Base-by-base conservation (phyloP, 92 coral and sea anemone species). In the Paramuricea clavata region DNA sequence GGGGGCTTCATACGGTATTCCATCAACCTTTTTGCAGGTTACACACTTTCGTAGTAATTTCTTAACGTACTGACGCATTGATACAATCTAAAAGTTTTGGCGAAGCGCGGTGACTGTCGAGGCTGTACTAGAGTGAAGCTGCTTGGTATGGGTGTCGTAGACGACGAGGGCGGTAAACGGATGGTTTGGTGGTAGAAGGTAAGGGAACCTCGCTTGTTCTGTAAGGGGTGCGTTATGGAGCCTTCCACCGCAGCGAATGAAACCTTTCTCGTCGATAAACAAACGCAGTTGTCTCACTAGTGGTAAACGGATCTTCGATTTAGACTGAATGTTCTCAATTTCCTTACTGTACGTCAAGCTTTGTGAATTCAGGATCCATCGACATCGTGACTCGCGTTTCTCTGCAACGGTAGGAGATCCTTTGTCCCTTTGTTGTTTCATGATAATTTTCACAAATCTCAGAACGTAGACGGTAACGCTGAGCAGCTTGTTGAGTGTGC, bases 191-290 rank as follows among this genome's bases (percentile, higher is more conserved):
- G 90, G 93, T 19, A 90, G 64, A 3, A 90, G 87, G 71, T 33
- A 42, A 12, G 93, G 87, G 54, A 74, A 81, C 65, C 57, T 85
- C 15, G 90, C 65, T 61, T 21, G 59, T 8, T 89, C 42, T 7
- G 23, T n/a, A 27, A 85, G 87, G 2, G 83, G 83, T 25, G 83
- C 87, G 65, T 89, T 80, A 54, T 90, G 87, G n/a, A 90, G 74
- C 85, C 93, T 86, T 69, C 85, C 87, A 49, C 87, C 87, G 32
- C 90, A 90, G 35, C 74, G 85, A 30, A 90, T 62, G 19, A 90
- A 39, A 39, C 90, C 84, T 32, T 81, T 41, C 1, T n/a, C 7
- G 47, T 90, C 85, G 7, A 90, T n/a, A 13, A 80, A 74, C 12
- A 90, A 36, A 33, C 90, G 85, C 6, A 34, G 32, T 69, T 69